Base-by-base conservation (phyloP, 2,797 vertebrate species). In the Microctenopoma lineatum region DNA sequence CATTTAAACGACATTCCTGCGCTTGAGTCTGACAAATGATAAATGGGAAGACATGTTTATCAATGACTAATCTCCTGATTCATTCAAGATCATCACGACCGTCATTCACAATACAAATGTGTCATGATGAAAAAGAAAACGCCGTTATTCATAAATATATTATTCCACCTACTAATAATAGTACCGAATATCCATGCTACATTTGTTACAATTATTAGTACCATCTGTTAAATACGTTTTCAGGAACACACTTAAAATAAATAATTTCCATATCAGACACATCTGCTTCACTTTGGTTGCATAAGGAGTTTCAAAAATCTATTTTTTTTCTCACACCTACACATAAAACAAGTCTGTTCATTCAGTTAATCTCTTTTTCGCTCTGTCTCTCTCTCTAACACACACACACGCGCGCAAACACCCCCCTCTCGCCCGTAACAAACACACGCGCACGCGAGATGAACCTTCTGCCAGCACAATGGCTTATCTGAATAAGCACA, bases 201-300 rank as follows among this genome's bases (percentile, higher is more conserved):
- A 90, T 80, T 83, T 59, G 59, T 16, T 58, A 77, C 52, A 74
- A 57, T 61, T 56, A 67, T 68, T 62, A 75, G 58, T 68, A 66
- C 46, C 41, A 55, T 80, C 59, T 67, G 78, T 79, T 59, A 76
- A 83, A 82, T 70, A 89, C 74, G 80, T 84, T 87, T 76, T 71
- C 15, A 48, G 65, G 61, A 81, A 73, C 68, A 75, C 29, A 6
- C 72, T 81, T 68, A n/a, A 83, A 86, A 91, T 89, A 91, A 91
- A 90, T 90, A 71, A 79, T 83, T 86, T 81, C 73, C 36, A 45
- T 77, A 70, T 82, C 59, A 83, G 75, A 85, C 63, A 68, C 67
- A 73, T 77, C 55, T 81, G 79, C 79, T 84, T 77, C 66, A 79
- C 85, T 92, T 90, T 89, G 84, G 89, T 90, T 88, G 82, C 85